phyloP scores from a whole-genome alignment of 2,797 vertebrate genomes.

The Poecile montanus region DNA sequence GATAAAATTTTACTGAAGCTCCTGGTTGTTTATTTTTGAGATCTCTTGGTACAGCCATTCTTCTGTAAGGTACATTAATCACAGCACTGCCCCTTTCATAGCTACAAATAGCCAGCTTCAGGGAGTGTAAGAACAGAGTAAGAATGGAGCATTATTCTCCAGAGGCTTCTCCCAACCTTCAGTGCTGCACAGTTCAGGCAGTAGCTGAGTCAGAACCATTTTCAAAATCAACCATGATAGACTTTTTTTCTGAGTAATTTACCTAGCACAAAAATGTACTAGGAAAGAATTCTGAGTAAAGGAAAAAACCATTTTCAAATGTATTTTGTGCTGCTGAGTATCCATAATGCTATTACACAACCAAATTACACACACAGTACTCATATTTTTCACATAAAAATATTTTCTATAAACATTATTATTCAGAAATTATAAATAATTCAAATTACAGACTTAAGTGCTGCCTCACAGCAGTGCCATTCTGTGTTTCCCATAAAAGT shows the following conservation, averaged over 20 bases:
- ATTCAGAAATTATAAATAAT: neutral
- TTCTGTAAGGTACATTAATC: neutral
- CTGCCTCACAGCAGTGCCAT: neutral
- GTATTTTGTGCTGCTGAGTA: neutral
- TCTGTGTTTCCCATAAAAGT: neutral
- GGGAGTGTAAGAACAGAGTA: neutral
- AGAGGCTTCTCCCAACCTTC: neutral
- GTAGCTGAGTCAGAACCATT: neutral
- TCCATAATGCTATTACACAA: neutral
- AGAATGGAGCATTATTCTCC: neutral
- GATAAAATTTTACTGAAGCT: neutral
- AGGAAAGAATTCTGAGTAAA: neutral
- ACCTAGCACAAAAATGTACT: neutral
- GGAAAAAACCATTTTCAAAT: neutral
- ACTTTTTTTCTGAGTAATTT: neutral
- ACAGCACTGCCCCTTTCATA: neutral
- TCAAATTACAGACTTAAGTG: neutral
- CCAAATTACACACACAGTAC: neutral
- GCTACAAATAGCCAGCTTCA: neutral
- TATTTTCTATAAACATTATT: neutral
- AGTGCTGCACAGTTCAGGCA: neutral
- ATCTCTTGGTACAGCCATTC: neutral
- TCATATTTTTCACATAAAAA: neutral
- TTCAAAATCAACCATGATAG: neutral
- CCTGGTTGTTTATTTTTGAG: neutral